Conservation (phyloP, 2,797 vertebrate genomes). For the Graptemys geographica region DNA sequence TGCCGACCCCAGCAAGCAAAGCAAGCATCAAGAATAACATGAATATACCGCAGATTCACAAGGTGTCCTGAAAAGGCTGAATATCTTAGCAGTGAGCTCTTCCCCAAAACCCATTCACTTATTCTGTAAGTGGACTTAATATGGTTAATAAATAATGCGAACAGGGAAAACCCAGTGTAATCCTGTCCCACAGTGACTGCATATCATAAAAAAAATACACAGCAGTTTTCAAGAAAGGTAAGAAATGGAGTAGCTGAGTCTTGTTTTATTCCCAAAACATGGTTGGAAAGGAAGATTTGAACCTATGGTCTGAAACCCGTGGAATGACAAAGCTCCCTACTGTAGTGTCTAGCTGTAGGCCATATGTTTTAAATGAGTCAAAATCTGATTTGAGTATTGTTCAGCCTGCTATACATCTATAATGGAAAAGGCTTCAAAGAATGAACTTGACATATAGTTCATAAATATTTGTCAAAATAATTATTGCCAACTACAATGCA, state of each 20-base stretch:
- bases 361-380: not conserved
- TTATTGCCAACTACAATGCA: constrained; percentile 64
- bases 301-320: not conserved
- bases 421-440: constrained; percentile 51
- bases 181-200: not conserved
- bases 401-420: not conserved
- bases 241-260: not conserved
- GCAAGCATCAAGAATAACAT: not conserved
- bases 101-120: not conserved
- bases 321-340: not conserved
- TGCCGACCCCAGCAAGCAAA: not conserved
- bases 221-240: not conserved
- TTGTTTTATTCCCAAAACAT: not conserved
- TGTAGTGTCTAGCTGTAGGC: not conserved
- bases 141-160: not conserved
- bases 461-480: constrained; percentile 75
- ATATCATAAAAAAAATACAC: not conserved
- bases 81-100: not conserved
- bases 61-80: not conserved
- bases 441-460: constrained; percentile 52
- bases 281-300: not conserved
- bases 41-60: not conserved
- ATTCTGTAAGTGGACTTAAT: not conserved
- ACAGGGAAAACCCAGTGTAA: not conserved
- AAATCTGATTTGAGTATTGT: not conserved